phyloP scores from a whole-genome alignment of 2,888 invertebrate genomes.

The Oegoconia quadripuncta region DNA sequence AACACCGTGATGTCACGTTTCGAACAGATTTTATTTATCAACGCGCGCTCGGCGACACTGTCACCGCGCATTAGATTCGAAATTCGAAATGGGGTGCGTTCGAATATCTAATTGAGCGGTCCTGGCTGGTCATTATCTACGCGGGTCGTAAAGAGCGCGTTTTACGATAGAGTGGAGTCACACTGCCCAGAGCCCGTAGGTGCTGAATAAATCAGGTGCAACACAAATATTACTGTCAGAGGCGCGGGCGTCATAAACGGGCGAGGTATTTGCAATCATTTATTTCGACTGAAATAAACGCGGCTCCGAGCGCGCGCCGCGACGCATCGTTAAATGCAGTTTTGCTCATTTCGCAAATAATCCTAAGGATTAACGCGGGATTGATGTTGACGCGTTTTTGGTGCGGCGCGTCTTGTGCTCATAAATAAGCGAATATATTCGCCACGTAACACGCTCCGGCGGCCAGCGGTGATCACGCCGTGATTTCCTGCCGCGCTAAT shows the following conservation, averaged over 20 bases:
- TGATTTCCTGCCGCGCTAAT: slow-evolving; percentile 47
- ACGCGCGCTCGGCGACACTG: slow-evolving; percentile 15
- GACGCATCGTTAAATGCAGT: slow-evolving; percentile 58
- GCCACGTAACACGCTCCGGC: slow-evolving; percentile 26
- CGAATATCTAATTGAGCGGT: slow-evolving; percentile 46
- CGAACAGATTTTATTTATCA: slow-evolving; percentile 25
- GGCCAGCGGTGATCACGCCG: slow-evolving; percentile 48
- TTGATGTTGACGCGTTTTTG: slow-evolving; percentile 58
- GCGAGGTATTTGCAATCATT: slow-evolving; percentile 43
- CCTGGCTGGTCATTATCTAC: slow-evolving; percentile 28
- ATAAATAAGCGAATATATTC: slow-evolving; percentile 45
- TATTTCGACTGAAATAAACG: slow-evolving; percentile 51
- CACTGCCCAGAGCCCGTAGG: slow-evolving; percentile 32
- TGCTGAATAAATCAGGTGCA: slow-evolving; percentile 60
- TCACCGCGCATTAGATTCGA: slow-evolving; percentile 23
- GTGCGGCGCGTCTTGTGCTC: slow-evolving; percentile 44
- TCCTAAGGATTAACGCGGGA: slow-evolving; percentile 57
- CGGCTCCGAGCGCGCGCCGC: slow-evolving; percentile 33
- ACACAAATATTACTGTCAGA: slow-evolving; percentile 63
- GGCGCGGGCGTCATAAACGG: slow-evolving; percentile 56
- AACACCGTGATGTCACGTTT: slow-evolving; percentile 29
- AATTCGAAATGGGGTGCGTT: slow-evolving; percentile 27
- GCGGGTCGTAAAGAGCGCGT: slow-evolving; percentile 42
- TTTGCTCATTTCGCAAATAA: slow-evolving; percentile 58
- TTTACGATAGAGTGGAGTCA: slow-evolving; percentile 49